phyloP scores from a whole-genome alignment of 2,888 invertebrate species.

The Eristalis arbustorum region DNA sequence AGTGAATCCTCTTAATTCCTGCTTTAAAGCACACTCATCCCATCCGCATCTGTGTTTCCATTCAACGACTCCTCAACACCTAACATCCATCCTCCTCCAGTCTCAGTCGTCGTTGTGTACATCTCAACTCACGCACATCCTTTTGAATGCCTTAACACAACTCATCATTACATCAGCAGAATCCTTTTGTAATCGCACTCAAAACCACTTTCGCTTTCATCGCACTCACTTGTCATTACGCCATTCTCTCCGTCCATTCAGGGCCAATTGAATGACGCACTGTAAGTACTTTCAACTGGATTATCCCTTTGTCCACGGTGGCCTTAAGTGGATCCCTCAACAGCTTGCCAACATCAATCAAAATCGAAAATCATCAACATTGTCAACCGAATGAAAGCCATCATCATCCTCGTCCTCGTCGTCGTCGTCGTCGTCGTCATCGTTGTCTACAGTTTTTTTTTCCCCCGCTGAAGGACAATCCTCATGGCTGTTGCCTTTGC shows the following conservation, averaged over 20 bases:
- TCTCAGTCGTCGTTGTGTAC: not conserved
- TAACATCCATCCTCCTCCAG: too few species aligned
- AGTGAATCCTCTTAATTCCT: too few species aligned
- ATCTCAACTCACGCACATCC: not conserved
- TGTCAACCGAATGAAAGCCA: conserved; percentile 8
- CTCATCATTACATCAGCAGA: not conserved
- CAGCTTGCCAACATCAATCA: conserved; percentile 6
- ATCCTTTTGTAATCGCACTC: not conserved
- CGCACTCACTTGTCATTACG: not conserved
- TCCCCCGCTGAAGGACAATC: not conserved
- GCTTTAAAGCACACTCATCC: too few species aligned
- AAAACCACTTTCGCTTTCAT: not conserved
- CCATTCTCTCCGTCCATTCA: not conserved
- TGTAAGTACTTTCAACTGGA: conserved; percentile 2
- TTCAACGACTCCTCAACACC: too few species aligned
- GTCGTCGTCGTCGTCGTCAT: not conserved
- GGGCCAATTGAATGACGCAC: not conserved
- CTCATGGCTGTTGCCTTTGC: not conserved
- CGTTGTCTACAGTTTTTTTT: not conserved
- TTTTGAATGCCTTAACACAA: not conserved
- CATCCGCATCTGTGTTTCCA: too few species aligned
- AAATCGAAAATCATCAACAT: conserved; percentile 15
- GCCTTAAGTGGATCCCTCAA: not conserved
- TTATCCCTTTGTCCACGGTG: not conserved
- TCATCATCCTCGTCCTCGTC: not conserved